Evolutionary conservation across 2,888 invertebrate genomes (phyloP).

Genomic region (Coleophora flavipennella): DNA sequence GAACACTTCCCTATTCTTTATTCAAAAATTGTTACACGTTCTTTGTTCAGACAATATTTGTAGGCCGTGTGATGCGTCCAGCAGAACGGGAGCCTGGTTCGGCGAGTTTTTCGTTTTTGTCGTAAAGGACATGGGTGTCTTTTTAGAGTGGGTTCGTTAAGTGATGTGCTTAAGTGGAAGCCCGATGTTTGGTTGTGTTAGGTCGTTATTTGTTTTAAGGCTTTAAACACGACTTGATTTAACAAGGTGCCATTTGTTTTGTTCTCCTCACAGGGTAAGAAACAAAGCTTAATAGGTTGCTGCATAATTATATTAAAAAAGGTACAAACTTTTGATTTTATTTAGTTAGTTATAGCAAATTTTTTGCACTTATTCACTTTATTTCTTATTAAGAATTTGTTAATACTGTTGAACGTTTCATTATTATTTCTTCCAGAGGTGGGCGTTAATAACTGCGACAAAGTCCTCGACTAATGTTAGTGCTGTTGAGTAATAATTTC

Average conservation of each 20-base stretch:
- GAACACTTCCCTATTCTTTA: constrained; percentile 21
- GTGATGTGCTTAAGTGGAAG: constrained; percentile 64
- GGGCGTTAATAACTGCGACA: too few relatives aligned
- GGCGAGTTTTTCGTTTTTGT: constrained; percentile 17
- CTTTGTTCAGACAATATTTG: constrained; percentile 53
- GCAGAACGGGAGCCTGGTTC: constrained; percentile 29
- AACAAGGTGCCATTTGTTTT: constrained; percentile 58
- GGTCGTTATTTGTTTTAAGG: constrained; percentile 54
- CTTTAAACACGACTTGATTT: constrained; percentile 54
- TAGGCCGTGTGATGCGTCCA: constrained; percentile 42
- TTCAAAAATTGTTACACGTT: constrained; percentile 57
- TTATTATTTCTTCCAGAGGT: too few relatives aligned
- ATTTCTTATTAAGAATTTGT: too few relatives aligned
- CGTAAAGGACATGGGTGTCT: constrained; percentile 27
- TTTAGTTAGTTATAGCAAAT: too few relatives aligned
- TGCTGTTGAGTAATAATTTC: too few relatives aligned
- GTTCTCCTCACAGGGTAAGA: too few relatives aligned
- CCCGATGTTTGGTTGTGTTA: constrained; percentile 66
- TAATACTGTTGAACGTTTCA: too few relatives aligned
- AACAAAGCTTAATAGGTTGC: too few relatives aligned
- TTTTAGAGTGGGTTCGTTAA: constrained; percentile 46
- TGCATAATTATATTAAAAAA: too few relatives aligned
- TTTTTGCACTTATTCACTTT: too few relatives aligned
- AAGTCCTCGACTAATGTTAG: too few relatives aligned
- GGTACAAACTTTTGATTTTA: too few relatives aligned